A percentile compares a stretch with the other conserved stretches of the same genome.
Conservation (phyloP, 2,113 vertebrate genomes). For the Tenrec ecaudatus region DNA sequence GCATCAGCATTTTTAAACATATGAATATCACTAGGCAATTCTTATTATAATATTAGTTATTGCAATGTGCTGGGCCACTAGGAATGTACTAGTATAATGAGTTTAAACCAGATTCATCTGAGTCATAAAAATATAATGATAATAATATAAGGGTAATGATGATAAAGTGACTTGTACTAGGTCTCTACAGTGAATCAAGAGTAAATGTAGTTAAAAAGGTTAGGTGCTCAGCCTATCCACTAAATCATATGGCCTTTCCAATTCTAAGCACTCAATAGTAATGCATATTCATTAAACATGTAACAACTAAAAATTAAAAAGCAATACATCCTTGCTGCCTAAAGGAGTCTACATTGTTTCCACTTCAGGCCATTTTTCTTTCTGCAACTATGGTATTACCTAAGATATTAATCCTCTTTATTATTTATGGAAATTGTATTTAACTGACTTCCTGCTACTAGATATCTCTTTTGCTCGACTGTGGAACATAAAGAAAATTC, state of each 20-base stretch:
- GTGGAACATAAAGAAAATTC: not conserved
- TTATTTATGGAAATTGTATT: slow-evolving; percentile 61
- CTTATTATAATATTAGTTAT: slow-evolving; percentile 52
- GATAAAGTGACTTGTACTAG: slow-evolving; percentile 74
- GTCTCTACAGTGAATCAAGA: slow-evolving; percentile 56
- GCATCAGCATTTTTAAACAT: slow-evolving; percentile 32
- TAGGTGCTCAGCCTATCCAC: slow-evolving; percentile 56
- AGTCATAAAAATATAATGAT: slow-evolving; percentile 81
- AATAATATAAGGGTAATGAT: slow-evolving; percentile 75
- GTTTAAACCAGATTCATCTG: slow-evolving; percentile 64
- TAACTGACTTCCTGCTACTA: slow-evolving; percentile 34
- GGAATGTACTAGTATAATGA: slow-evolving; percentile 61
- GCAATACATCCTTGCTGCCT: slow-evolving; percentile 61
- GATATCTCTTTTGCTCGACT: not conserved
- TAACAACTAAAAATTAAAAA: slow-evolving; percentile 77
- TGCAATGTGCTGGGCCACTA: not conserved
- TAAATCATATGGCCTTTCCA: slow-evolving; percentile 75
- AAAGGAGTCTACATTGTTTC: slow-evolving; percentile 59
- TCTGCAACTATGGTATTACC: slow-evolving; percentile 51
- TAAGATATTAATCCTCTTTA: slow-evolving; percentile 67
- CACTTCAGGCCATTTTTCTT: slow-evolving; percentile 57
- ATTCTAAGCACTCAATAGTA: slow-evolving; percentile 69
- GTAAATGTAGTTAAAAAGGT: slow-evolving; percentile 64
- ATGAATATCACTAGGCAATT: not conserved
- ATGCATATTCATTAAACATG: slow-evolving; percentile 72